Evolutionary conservation across 2,888 invertebrate genomes (phyloP).

Genomic region (Ophion obscuratus): DNA sequence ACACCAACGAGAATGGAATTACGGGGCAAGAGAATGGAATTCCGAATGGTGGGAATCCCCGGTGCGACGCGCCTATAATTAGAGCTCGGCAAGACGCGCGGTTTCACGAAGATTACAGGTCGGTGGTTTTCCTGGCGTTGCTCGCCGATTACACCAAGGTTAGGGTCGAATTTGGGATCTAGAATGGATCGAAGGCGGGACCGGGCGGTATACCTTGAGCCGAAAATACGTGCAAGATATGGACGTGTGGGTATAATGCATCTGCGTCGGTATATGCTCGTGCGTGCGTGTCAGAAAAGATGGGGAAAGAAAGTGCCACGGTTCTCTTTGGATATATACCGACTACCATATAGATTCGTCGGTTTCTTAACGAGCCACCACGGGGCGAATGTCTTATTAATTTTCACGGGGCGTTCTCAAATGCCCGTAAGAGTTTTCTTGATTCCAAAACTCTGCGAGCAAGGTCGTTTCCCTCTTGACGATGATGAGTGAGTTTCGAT

Average conservation of each 20-base stretch:
- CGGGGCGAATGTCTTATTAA: slow-evolving; percentile 37
- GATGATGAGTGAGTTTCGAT: slow-evolving; percentile 7
- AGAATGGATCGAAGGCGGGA: slow-evolving; percentile 22
- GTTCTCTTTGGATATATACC: not conserved
- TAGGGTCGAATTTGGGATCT: slow-evolving; percentile 21
- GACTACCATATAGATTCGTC: slow-evolving; percentile 34
- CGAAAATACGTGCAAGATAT: slow-evolving; percentile 35
- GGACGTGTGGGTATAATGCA: too few relatives aligned
- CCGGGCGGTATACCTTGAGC: slow-evolving; percentile 40
- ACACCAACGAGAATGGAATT: slow-evolving; percentile 55
- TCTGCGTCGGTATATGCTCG: not conserved
- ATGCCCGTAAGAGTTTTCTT: slow-evolving; percentile 1
- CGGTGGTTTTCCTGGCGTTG: slow-evolving; percentile 55
- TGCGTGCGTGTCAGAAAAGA: not conserved
- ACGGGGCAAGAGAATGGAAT: slow-evolving; percentile 42
- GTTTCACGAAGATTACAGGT: slow-evolving; percentile 69
- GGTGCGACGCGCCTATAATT: slow-evolving; percentile 78
- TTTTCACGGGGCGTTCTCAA: slow-evolving; percentile 2
- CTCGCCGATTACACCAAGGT: slow-evolving; percentile 25
- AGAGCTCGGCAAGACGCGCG: slow-evolving; percentile 74
- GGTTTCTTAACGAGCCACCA: slow-evolving; percentile 53
- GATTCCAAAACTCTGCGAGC: slow-evolving; percentile 5
- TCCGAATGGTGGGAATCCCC: slow-evolving; percentile 50
- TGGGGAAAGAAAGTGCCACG: slow-evolving; percentile 21
- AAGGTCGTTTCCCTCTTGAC: not conserved